Base-by-base conservation (phyloP, 92 coral and sea anemone species). In the Pocillopora meandrina region DNA sequence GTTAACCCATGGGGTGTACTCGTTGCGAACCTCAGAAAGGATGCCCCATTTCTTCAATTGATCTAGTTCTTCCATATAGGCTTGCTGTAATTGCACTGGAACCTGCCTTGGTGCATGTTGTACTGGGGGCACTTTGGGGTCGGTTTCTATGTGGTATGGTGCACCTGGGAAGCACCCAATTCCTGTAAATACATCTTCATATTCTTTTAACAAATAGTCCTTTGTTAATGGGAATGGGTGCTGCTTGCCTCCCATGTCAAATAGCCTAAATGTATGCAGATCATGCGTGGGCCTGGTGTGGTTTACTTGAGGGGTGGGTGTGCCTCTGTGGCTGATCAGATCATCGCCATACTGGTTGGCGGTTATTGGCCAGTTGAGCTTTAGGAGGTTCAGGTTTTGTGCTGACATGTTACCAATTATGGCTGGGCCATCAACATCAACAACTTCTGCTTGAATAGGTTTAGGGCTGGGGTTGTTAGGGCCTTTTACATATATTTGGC, bases 91-190 rank as follows among this genome's bases (percentile, higher is more conserved):
- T 34, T 90, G 93, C 10, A 90, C 75, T 2, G 86, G 86, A 26
- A 82, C 90, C 55, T 86, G 92, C 55, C 87, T 66, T 26, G 93
- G 93, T 13, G 88, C 75, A 75, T 92, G 95, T 56, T 92, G 93
- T 64, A 87, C 93, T 81, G 91, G 90, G 31, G 91, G 81, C 5
- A 71, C 61, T 23, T 78, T 73, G 2, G 71, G 84, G 84, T 80
- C 81, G 10, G 82, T 47, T 74, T 92, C 89, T n/a, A 89, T 92
- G 80, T 92, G 92, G 75, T 86, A 87, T 13, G 81, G 84, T 56
- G 63, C 64, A 18, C 89, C 90, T 34, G 90, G 92, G 75, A 92
- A 89, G 42, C 65, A 86, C 56, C 92, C 95, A 70, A 92, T 78
- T 21, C 95, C 92, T 61, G 86, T 62, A 71, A 85, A 91, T 26